These are phyloP conservation scores for Galerucella nymphaeae DNA, from an alignment of 2,888 invertebrate species.

Conservation along the genomic window DNA sequence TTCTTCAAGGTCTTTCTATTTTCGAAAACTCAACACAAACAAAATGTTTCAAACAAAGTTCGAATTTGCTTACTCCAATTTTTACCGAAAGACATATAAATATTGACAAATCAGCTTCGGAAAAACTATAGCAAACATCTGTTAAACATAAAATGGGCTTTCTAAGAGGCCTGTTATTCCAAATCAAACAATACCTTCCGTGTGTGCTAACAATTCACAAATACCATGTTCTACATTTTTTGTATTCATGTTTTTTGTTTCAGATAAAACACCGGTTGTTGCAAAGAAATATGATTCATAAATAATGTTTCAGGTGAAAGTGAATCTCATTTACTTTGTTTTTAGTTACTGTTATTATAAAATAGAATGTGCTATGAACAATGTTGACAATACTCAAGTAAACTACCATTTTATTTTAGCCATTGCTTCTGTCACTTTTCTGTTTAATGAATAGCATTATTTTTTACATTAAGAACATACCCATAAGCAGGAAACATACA, in stretches of 20 bases:
- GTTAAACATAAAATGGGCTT: constrained; percentile 28
- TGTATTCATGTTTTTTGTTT: not conserved
- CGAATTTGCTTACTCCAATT: constrained; percentile 28
- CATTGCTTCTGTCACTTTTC: no score
- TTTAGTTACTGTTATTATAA: no score
- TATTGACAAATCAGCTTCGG: constrained; percentile 34
- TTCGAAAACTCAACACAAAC: not conserved
- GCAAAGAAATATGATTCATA: not conserved
- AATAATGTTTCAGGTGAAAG: no score
- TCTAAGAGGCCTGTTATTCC: constrained; percentile 12
- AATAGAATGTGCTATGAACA: no score
- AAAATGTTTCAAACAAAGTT: constrained; percentile 1
- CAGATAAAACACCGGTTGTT: not conserved
- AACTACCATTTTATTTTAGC: no score
- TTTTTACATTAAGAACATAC: no score
- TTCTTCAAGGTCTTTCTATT: no score
- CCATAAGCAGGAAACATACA: no score
- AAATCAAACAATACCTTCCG: constrained; percentile 21
- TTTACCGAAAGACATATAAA: constrained; percentile 30
- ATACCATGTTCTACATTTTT: not conserved
- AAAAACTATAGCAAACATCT: constrained; percentile 25
- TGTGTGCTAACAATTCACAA: constrained; percentile 17
- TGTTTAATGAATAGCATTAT: no score
- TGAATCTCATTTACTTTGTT: no score
- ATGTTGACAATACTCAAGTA: no score